These are phyloP conservation scores for Cyclophora albipunctata DNA, from an alignment of 2,888 invertebrate genomes.

Conservation along the genomic window DNA sequence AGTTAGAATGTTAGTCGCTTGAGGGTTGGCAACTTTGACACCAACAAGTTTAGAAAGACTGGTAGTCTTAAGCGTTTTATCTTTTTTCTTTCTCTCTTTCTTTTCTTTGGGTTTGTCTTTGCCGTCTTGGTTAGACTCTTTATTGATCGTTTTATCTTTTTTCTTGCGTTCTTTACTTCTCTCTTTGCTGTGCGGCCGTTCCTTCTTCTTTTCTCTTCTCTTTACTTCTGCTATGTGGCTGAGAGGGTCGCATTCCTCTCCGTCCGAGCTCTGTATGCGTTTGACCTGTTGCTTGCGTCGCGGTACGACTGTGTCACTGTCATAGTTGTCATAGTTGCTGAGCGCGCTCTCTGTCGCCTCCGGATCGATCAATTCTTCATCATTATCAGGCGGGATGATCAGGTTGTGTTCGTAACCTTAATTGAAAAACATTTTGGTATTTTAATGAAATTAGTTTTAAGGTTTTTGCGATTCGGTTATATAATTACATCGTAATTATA, in stretches of 20 bases:
- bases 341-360: slow-evolving; percentile 36
- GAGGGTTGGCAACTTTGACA: slow-evolving; percentile 38
- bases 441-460: too few species aligned
- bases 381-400: slow-evolving; percentile 6
- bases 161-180: slow-evolving; percentile 11
- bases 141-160: slow-evolving; percentile 3
- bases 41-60: slow-evolving; percentile 43
- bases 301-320: slow-evolving; percentile 15
- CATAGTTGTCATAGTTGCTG: slow-evolving; percentile 24
- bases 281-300: slow-evolving; percentile 33
- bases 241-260: slow-evolving; percentile 47
- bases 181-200: slow-evolving; percentile 17
- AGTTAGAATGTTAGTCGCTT: slow-evolving; percentile 4
- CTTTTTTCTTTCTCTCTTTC: slow-evolving; percentile 29
- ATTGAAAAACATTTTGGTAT: slow-evolving; percentile 4
- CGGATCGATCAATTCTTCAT: slow-evolving; percentile 11
- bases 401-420: slow-evolving; percentile 59
- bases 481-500: too few species aligned
- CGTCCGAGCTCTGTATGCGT: slow-evolving; percentile 22
- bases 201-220: slow-evolving; percentile 41
- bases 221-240: slow-evolving; percentile 37
- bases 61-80: slow-evolving; percentile 15
- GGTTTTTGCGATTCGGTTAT: too few species aligned
- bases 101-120: slow-evolving; percentile 22
- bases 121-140: slow-evolving; percentile 9